Base-by-base conservation (phyloP, 1,140 invertebrate genomes). In the Drosophila tsacasi region DNA sequence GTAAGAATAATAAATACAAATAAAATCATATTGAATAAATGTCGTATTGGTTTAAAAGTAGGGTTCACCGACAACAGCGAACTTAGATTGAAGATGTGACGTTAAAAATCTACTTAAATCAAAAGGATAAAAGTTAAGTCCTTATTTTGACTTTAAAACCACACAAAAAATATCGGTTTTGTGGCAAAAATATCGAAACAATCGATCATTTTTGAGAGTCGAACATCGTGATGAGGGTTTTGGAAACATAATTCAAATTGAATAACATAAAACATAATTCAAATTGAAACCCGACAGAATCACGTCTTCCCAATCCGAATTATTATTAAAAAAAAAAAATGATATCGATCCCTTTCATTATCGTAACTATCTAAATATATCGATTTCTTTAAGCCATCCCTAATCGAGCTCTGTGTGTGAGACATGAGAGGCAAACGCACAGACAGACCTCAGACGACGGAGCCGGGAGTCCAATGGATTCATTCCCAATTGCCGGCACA, bases 401-500 rank as follows among this genome's bases (percentile, higher is more conserved):
- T 55, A 55, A 50, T 37, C 21, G 39, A 35, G 21, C 46, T 49
- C 46, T 49, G 46, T n/a, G n/a, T 61, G 50, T 54, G 21, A 17
- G 63, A 27, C 55, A 13, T 40, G 37, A 46, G 13, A 7, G 62
- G 35, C 37, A 32, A 10, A 49, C 21, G 17, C 40, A 37, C 21
- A 30, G 40, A 17, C 42, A 32, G 30, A 66, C 64, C 27, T 35
- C 47, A 30, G 61, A 59, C 63, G 55, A 62, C 30, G 58, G 54
- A 54, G 58, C 37, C 37, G 57, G 54, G 52, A 60, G 65, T 60
- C 63, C 50, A 66, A 55, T 75, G 79, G 82, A 80, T 75, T 74
- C 64, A 67, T 66, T 84, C 79, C 75, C 58, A 85, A 81, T 77
- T 85, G 82, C 78, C 58, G 49, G 74, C 76, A 79, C 76, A 83